Evolutionary conservation across 2,113 vertebrate species (phyloP).

Genomic region (Astatoreochromis straeleni): DNA sequence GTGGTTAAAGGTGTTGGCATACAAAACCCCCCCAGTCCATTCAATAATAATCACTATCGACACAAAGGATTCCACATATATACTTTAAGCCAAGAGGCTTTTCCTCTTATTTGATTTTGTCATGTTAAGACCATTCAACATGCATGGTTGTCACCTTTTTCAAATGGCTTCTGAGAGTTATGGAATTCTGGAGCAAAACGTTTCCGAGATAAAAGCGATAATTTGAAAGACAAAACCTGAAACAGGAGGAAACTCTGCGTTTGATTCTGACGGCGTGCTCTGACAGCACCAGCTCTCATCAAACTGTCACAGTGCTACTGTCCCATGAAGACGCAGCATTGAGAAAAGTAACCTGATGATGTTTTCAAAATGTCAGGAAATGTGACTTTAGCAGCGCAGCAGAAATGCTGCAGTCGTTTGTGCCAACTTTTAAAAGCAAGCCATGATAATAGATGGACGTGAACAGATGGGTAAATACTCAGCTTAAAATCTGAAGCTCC

Average conservation of each 20-base stretch:
- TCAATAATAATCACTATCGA: not conserved
- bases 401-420: not conserved
- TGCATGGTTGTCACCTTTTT: not conserved
- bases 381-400: not conserved
- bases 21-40: not conserved
- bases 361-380: constrained; percentile 6
- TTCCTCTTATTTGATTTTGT: not conserved
- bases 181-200: not conserved
- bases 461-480: not conserved
- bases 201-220: not conserved
- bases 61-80: not conserved
- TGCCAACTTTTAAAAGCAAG: not conserved
- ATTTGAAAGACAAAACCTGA: not conserved
- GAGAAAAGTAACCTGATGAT: constrained; percentile 1
- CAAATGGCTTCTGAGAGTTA: not conserved
- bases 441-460: not conserved
- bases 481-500: not conserved
- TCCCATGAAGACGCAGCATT: not conserved
- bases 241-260: not conserved
- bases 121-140: not conserved
- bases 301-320: not conserved
- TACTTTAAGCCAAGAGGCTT: not conserved
- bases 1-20: not conserved
- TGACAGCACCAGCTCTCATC: not conserved
- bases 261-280: not conserved